Evolutionary conservation across 2,888 invertebrate species (phyloP).

Genomic region (Celastrina argiolus): DNA sequence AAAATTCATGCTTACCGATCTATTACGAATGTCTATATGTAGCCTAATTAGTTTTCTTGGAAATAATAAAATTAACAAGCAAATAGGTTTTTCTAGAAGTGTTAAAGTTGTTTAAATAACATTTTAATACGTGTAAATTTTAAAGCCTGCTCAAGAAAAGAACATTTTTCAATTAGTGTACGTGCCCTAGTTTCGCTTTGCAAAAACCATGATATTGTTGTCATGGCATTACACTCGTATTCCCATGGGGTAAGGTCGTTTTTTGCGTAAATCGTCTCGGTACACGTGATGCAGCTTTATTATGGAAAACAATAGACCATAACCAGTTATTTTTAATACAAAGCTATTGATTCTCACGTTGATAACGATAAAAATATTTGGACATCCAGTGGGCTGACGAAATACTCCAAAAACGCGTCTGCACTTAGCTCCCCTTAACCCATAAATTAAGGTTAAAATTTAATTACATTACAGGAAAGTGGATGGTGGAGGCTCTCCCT

Average conservation of each 20-base stretch:
- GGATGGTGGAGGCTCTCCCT: neutral
- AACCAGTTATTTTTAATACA: constrained; percentile 21
- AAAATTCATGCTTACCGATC: neutral
- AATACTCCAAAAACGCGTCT: neutral
- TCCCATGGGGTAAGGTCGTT: neutral
- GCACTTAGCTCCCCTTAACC: neutral
- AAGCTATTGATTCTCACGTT: constrained; percentile 2
- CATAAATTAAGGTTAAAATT: constrained; percentile 2
- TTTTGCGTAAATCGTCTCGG: neutral
- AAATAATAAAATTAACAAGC: neutral
- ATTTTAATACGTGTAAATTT: neutral
- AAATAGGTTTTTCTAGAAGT: neutral
- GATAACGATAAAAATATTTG: neutral
- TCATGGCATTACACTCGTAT: neutral
- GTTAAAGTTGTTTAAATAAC: neutral
- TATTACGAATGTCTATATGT: neutral
- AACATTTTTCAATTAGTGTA: neutral
- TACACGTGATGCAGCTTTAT: constrained; percentile 10
- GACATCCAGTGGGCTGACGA: neutral
- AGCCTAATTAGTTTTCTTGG: neutral
- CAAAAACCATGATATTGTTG: neutral
- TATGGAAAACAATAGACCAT: constrained; percentile 25
- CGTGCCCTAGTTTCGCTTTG: constrained; percentile 11
- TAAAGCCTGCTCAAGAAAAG: neutral
- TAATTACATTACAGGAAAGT: neutral